These are phyloP conservation scores for Magallana nippona DNA, from an alignment of 2,888 invertebrate species.

Conservation along the genomic window DNA sequence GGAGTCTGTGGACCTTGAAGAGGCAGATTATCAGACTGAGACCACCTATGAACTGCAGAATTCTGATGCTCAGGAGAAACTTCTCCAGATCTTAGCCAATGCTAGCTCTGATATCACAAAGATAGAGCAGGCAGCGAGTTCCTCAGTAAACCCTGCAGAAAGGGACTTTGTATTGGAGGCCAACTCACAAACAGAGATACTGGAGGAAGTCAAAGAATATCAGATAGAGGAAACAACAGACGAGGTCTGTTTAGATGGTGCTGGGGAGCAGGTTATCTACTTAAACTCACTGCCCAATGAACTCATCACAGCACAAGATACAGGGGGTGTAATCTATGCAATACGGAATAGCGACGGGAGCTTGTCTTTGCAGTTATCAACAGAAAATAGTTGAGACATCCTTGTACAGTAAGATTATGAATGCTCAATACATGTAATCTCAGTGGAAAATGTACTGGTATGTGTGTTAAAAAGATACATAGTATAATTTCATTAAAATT, in stretches of 20 bases:
- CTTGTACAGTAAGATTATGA: no score
- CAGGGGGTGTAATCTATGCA: slow-evolving; percentile 21
- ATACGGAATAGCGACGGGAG: slow-evolving; percentile 11
- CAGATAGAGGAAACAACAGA: not conserved
- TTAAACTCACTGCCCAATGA: slow-evolving; percentile 1
- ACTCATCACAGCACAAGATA: not conserved
- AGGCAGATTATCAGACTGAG: not conserved
- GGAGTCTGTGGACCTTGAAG: not conserved
- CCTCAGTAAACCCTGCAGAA: not conserved
- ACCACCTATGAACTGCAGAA: slow-evolving; percentile 10
- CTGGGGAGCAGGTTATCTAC: slow-evolving; percentile 14
- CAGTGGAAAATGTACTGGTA: no score
- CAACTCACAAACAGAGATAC: not conserved
- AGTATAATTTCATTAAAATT: no score
- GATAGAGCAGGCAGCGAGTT: not conserved
- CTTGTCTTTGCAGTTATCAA: slow-evolving; percentile 29
- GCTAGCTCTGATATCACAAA: slow-evolving; percentile 13
- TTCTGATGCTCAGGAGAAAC: slow-evolving; percentile 12
- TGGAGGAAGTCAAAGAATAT: slow-evolving; percentile 3
- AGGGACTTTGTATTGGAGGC: not conserved
- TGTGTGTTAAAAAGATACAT: no score
- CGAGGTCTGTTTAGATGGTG: slow-evolving; percentile 2
- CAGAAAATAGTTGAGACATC: slow-evolving; percentile 7
- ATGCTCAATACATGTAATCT: no score
- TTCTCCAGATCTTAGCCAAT: slow-evolving; percentile 1